Base-by-base conservation (phyloP, 1,140 invertebrate species). In the Drosophila nikananu region DNA sequence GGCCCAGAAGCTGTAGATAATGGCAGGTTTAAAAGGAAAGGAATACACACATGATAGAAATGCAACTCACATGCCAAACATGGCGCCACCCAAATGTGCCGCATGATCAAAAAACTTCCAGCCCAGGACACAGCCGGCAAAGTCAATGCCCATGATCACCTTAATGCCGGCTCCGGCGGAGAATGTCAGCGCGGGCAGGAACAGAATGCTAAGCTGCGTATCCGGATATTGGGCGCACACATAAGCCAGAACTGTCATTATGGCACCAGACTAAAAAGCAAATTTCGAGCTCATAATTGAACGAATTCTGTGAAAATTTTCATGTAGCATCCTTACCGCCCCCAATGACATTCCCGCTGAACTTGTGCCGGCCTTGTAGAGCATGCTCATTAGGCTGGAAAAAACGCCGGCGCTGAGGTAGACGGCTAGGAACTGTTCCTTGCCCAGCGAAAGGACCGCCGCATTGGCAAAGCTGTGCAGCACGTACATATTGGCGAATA, bases 81-180 rank as follows among this genome's bases (percentile, higher is more conserved):
- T 84, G 42, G 97, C 96, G 58, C 98, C 98, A 54, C 98, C 98
- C 79, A 99, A 95, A 96, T 99, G 99, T 32, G 98, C 98, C n/a
- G 98, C 98, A 94, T 99, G 98, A 92, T 99, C 99, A 92, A 99
- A 97, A 67, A 98, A 95, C 93, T 95, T 96, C 98, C 98, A 99
- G n/a, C 97, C 95, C 25, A 98, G 90, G 7, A 98, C 35, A 41
- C 98, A 94, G 21, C 98, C 98, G 27, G 95, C 94, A 52, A 95
- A 92, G 93, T 99, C 98, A 39, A 99, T 89, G 3, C 95, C 94
- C 91, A 99, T 95, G 49, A 99, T 94, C 12, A 95, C 96, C 94
- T 98, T 98, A 35, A 99, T 95, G 52, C 97, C 98, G 44, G 94
- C 94, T 71, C 95, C 95, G 48, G 98, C 98, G 52, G 97, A 96